These are phyloP conservation scores for Holotrichia oblita DNA, from an alignment of 1,140 invertebrate genomes.

Conservation along the genomic window DNA sequence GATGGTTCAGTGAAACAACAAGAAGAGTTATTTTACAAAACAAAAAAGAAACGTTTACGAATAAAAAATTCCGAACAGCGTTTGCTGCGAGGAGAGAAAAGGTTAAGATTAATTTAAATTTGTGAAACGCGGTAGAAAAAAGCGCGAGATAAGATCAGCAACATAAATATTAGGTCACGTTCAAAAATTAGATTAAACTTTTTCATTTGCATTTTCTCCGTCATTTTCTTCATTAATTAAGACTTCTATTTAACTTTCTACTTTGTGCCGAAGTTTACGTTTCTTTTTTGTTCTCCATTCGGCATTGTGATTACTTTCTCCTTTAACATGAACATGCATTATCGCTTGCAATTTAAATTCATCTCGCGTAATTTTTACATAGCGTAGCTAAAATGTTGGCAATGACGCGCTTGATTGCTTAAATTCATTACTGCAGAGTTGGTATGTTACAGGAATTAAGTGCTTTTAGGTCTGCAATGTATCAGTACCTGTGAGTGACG, in stretches of 20 bases:
- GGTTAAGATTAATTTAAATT: constrained; percentile 37
- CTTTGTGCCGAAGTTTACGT: constrained; percentile 27
- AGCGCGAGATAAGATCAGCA: constrained; percentile 27
- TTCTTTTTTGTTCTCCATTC: constrained; percentile 22
- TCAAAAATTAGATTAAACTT: constrained; percentile 35
- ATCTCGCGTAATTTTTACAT: constrained; percentile 26
- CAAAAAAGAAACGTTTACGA: not conserved
- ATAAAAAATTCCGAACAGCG: constrained; percentile 13
- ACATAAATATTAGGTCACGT: constrained; percentile 36
- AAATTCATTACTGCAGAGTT: not conserved
- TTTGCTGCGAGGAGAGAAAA: not conserved
- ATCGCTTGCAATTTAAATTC: constrained; percentile 32
- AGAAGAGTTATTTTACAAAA: no score
- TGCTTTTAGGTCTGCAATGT: no score
- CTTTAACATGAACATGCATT: constrained; percentile 11
- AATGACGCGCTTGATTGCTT: constrained; percentile 4
- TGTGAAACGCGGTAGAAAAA: constrained; percentile 27
- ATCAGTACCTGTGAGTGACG: no score
- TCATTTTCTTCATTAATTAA: constrained; percentile 36
- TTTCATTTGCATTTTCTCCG: constrained; percentile 35
- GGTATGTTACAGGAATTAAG: no score
- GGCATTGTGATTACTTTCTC: constrained; percentile 28
- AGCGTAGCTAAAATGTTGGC: not conserved
- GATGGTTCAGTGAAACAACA: no score
- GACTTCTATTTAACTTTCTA: constrained; percentile 36